phyloP scores from a whole-genome alignment of 2,888 invertebrate genomes.

The Ophion ventricosus region DNA sequence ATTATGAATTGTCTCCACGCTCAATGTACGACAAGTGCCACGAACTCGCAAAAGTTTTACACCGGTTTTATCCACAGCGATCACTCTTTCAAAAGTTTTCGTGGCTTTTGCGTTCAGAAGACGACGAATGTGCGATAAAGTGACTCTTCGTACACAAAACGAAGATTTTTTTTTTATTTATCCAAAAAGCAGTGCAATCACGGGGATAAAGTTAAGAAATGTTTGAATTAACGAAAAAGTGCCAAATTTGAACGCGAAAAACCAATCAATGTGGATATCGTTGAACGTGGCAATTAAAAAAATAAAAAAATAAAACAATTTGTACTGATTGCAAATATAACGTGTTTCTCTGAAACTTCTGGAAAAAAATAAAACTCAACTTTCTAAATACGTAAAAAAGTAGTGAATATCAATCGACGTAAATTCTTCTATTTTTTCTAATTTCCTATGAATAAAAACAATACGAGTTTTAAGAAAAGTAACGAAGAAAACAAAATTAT shows the following conservation, averaged over 20 bases:
- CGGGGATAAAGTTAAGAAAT: neutral
- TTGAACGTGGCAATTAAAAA: neutral
- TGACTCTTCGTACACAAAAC: neutral
- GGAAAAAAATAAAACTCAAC: neutral
- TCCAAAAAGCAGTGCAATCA: neutral
- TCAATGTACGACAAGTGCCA: neutral
- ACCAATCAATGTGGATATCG: neutral
- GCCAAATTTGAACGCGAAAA: neutral
- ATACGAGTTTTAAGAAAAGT: neutral
- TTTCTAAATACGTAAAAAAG: neutral
- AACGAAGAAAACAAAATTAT: neutral
- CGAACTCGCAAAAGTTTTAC: constrained; percentile 5
- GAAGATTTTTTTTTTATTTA: neutral
- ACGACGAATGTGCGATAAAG: neutral
- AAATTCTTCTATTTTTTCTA: neutral
- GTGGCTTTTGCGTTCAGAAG: neutral
- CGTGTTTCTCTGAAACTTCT: neutral
- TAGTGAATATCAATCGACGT: neutral
- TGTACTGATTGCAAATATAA: neutral
- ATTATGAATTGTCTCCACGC: constrained; percentile 17
- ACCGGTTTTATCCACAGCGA: neutral
- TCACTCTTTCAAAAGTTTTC: neutral
- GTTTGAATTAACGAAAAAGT: neutral
- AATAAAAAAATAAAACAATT: neutral
- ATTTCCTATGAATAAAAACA: neutral